These are phyloP conservation scores for Trilocha varians DNA, from an alignment of 2,888 invertebrate genomes.

Conservation along the genomic window DNA sequence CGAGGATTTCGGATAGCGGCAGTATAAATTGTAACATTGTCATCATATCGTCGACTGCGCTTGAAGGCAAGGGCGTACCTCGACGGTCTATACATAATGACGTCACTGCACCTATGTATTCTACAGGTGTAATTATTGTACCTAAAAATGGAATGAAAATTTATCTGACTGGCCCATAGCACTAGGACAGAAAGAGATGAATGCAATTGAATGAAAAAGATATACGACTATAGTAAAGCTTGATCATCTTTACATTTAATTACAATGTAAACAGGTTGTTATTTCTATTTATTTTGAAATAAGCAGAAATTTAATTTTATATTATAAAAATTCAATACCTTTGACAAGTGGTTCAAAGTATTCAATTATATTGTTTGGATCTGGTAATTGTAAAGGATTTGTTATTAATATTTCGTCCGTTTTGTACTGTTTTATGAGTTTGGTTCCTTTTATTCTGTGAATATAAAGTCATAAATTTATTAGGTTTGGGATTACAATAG, in stretches of 20 bases:
- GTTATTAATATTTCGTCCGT: slow-evolving; percentile 76
- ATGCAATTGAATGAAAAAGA: too few species aligned
- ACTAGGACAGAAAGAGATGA: too few species aligned
- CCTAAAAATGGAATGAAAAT: too few species aligned
- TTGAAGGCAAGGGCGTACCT: slow-evolving; percentile 75
- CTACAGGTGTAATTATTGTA: slow-evolving; percentile 90
- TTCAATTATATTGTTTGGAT: slow-evolving; percentile 77
- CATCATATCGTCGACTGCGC: slow-evolving; percentile 86
- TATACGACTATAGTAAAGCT: too few species aligned
- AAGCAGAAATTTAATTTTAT: background rate
- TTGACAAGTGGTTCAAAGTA: slow-evolving; percentile 90
- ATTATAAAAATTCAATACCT: slow-evolving; percentile 57
- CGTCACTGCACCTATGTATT: slow-evolving; percentile 80
- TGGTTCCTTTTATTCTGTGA: slow-evolving; percentile 78
- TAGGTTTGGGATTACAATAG: too few species aligned
- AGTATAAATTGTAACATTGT: slow-evolving; percentile 87
- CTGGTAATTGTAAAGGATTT: slow-evolving; percentile 84
- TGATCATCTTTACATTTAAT: too few species aligned
- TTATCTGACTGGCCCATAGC: too few species aligned
- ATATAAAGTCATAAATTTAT: background rate
- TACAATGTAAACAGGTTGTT: too few species aligned
- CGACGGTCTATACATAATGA: slow-evolving; percentile 83
- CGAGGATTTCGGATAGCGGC: slow-evolving; percentile 93
- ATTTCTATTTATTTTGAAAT: too few species aligned
- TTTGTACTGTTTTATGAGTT: slow-evolving; percentile 77